Conservation (phyloP, 2,888 invertebrate genomes). For the Aquatica leii region DNA sequence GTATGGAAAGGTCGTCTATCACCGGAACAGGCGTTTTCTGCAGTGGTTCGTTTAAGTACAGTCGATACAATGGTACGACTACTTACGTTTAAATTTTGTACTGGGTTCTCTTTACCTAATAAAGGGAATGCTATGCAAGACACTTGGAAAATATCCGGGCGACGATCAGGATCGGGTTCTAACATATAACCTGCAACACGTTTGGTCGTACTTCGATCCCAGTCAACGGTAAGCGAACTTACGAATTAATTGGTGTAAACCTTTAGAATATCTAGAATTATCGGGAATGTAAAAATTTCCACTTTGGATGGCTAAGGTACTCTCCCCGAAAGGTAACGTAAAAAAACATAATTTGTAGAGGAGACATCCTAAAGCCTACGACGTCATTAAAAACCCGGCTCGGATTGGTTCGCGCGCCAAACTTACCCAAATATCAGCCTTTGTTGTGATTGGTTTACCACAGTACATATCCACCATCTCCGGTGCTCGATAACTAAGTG, state of each 20-base stretch:
- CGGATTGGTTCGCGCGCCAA: not conserved
- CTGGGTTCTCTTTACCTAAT: slow-evolving; percentile 76
- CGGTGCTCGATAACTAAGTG: slow-evolving; percentile 87
- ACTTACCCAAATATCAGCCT: slow-evolving; percentile 86
- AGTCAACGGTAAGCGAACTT: slow-evolving; percentile 58
- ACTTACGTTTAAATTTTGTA: slow-evolving; percentile 80
- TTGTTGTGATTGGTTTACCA: slow-evolving; percentile 83
- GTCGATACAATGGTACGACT: not conserved
- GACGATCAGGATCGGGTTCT: slow-evolving; percentile 79
- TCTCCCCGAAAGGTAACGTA: slow-evolving; percentile 89
- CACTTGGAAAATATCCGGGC: slow-evolving; percentile 90
- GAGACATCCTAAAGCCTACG: slow-evolving; percentile 87
- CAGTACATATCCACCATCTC: slow-evolving; percentile 94
- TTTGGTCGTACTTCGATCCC: no score
- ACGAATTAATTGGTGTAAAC: slow-evolving; percentile 78
- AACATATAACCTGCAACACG: slow-evolving; percentile 72
- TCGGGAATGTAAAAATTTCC: slow-evolving; percentile 88
- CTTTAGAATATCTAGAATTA: slow-evolving; percentile 75
- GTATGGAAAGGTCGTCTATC: slow-evolving; percentile 70
- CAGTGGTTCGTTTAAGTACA: slow-evolving; percentile 37
- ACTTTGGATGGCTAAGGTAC: slow-evolving; percentile 90
- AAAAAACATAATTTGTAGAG: slow-evolving; percentile 91
- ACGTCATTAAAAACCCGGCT: no score
- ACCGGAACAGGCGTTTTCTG: slow-evolving; percentile 74
- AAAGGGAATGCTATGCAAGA: slow-evolving; percentile 77